Evolutionary conservation across 2,888 invertebrate genomes (phyloP), one percentile per base, ranked within the genome.

Genomic region (Protodeltote pygarga): DNA sequence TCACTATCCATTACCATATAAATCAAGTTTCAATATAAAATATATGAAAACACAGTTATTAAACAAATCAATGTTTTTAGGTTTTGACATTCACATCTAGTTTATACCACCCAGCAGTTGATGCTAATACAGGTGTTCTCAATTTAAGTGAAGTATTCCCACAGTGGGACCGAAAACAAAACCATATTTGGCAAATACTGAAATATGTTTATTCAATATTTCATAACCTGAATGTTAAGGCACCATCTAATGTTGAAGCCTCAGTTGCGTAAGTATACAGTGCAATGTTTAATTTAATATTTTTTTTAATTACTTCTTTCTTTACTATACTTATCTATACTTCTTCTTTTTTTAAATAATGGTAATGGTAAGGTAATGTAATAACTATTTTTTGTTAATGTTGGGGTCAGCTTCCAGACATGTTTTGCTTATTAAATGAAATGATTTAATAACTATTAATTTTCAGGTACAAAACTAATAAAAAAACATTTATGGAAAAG

Each of bases 171-270:
- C 94, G 95, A 76, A 95, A 94, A 58, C 94, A 95, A 40, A 95
- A 97, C 81, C 97, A 97, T 75, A 92, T 98, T 28, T 98, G 97
- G 97, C 97, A 98, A 86, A 93, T 98, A 65, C 86, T 98, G 20
- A 96, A 97, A 85, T 98, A 96, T 83, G 93, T 97, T 44, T 94
- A 96, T 58, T 95, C 95, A 84, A 94, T 96, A 73, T 97, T 98
- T 86, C 93, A 95, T 55, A 96, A 97, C 88, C 93, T 97, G n/a
- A 95, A 96, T 76, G 93, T 94, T 31, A 94, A 95, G 82, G 94
- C 94, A 59, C 93, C 95, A 50, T 90, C 94, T 19, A 96, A 97
- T 87, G 85, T 92, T 59, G 95, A 96, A 83, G 96, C 96, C 44
- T 94, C 94, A 48, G 87, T 90, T 69, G 82, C 94, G 95, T 95